These are phyloP conservation scores for Drosophila navojoa DNA, from an alignment of 1,140 invertebrate genomes.

Conservation along the genomic window DNA sequence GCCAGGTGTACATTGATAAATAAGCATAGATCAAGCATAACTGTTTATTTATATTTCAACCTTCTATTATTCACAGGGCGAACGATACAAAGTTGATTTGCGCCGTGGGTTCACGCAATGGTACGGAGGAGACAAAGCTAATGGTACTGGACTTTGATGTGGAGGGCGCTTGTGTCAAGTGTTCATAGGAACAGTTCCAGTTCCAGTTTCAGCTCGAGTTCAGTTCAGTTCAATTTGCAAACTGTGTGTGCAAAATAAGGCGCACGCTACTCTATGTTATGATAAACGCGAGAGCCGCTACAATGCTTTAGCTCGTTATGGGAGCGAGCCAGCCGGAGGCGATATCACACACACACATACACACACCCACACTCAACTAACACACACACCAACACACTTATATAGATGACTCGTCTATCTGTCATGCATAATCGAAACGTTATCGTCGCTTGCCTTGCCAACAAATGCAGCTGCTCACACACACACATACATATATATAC, in stretches of 20 bases:
- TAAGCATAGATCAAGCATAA: too few species aligned
- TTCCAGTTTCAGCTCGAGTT: slow-evolving; percentile 24
- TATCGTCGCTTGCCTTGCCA: slow-evolving; percentile 77
- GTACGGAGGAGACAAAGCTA: slow-evolving; percentile 99
- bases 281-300: slow-evolving; percentile 26
- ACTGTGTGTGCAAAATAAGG: slow-evolving; percentile 16
- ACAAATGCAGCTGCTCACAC: slow-evolving; percentile 65
- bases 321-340: slow-evolving; percentile 12
- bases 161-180: slow-evolving; percentile 87
- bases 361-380: slow-evolving; percentile 9
- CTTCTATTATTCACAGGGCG: slow-evolving; percentile 84
- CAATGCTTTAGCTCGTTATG: slow-evolving; percentile 5
- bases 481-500: slow-evolving; percentile 37
- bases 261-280: slow-evolving; percentile 35
- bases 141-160: slow-evolving; percentile 98
- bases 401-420: slow-evolving; percentile 38
- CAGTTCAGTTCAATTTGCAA: slow-evolving; percentile 28
- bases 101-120: slow-evolving; percentile 98
- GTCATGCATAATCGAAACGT: slow-evolving; percentile 45
- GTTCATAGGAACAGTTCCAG: slow-evolving; percentile 78
- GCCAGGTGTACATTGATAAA: neutral
- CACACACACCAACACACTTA: slow-evolving; percentile 30
- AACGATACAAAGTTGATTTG: slow-evolving; percentile 98
- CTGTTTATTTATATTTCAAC: too few species aligned
- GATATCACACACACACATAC: slow-evolving; percentile 30